Conservation (phyloP, 2,113 vertebrate species). For the Lamprotornis superbus region DNA sequence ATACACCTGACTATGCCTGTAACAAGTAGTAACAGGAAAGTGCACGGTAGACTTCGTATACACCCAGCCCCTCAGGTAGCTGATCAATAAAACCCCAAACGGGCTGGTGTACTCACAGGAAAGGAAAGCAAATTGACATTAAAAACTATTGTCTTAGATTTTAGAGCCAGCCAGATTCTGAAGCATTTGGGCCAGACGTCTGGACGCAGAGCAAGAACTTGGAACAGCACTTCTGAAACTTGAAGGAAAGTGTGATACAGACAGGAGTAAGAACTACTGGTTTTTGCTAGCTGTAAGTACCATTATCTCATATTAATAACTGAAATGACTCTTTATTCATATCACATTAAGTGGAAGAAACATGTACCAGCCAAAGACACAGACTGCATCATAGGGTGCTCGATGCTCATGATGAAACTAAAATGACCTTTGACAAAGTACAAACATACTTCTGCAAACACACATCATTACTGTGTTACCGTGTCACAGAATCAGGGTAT, state of each 20-base stretch:
- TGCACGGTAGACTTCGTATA: accelerated
- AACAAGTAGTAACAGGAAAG: neutral
- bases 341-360: conserved; percentile 19
- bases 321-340: conserved; percentile 37
- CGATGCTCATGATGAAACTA: neutral
- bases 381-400: neutral
- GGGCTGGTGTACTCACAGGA: neutral
- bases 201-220: neutral
- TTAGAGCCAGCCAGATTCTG: neutral
- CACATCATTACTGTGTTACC: neutral
- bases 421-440: neutral
- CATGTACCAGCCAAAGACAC: neutral
- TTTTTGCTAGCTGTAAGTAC: conserved; percentile 21
- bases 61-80: neutral
- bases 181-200: neutral
- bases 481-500: neutral
- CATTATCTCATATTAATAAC: neutral
- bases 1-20: neutral
- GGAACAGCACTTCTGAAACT: neutral
- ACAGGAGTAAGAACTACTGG: neutral
- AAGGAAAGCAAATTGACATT: neutral
- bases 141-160: neutral
- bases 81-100: neutral
- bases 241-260: neutral
- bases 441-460: conserved; percentile 10